Percentiles rank a stretch among this genome's conserved stretches.
These are phyloP conservation scores for Sarotherodon lohbergeri DNA, from an alignment of 2,113 vertebrate species.

Conservation along the genomic window DNA sequence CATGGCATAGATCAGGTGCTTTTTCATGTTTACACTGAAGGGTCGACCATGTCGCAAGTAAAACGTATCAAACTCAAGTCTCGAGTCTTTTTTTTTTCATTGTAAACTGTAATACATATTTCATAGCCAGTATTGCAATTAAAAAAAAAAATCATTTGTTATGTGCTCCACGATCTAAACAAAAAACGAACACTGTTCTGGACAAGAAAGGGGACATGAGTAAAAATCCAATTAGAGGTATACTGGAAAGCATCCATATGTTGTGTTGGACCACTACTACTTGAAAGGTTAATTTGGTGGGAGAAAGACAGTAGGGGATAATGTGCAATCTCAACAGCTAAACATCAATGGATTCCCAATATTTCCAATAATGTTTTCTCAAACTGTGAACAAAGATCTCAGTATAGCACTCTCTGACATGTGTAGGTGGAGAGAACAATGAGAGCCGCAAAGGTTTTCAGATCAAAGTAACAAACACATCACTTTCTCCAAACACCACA, in stretches of 20 bases:
- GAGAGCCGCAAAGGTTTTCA: background rate
- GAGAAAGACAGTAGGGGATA: background rate
- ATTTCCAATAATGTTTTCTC: background rate
- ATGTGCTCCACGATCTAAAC: background rate
- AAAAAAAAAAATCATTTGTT: background rate
- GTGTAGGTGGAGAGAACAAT: background rate
- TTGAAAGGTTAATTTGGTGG: background rate
- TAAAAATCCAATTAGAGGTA: background rate
- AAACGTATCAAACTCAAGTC: background rate
- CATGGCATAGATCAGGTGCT: background rate
- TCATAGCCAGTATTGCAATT: background rate
- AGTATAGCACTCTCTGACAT: background rate
- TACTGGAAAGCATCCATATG: background rate
- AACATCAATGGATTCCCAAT: background rate
- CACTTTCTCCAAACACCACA: background rate
- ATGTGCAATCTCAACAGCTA: background rate
- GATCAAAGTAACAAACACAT: background rate
- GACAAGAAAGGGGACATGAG: background rate
- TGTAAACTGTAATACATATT: fast-evolving
- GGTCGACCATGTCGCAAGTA: background rate
- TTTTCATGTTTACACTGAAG: background rate
- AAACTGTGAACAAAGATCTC: background rate
- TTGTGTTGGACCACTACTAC: background rate
- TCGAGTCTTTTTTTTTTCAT: background rate
- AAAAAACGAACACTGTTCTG: fast-evolving